Percentiles rank a stretch among this genome's conserved stretches.
phyloP scores from a whole-genome alignment of 2,888 invertebrate genomes.

The Sarcophaga variegata region DNA sequence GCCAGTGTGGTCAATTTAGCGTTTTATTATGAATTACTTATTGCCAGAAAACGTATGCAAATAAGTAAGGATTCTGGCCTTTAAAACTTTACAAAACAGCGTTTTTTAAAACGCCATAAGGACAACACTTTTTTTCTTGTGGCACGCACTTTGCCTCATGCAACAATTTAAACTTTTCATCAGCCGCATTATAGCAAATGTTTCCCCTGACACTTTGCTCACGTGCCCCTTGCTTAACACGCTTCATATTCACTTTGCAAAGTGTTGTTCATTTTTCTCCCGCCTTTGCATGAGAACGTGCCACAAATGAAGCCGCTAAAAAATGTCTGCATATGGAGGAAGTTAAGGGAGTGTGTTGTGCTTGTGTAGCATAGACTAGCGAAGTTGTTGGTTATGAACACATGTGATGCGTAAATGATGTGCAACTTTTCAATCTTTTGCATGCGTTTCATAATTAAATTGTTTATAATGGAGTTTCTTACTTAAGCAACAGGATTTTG shows the following conservation, averaged over 20 bases:
- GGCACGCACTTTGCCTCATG: not conserved
- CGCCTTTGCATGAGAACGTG: not conserved
- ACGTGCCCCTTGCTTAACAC: not conserved
- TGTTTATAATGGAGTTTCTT: conserved; percentile 47
- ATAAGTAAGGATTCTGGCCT: too few species aligned
- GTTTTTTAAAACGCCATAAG: not conserved
- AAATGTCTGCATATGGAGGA: not conserved
- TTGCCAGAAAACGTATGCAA: too few species aligned
- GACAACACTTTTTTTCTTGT: not conserved
- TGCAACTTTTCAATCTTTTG: conserved; percentile 43
- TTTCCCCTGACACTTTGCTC: not conserved
- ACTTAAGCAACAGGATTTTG: conserved; percentile 24
- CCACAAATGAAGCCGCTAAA: not conserved
- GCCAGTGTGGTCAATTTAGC: not conserved
- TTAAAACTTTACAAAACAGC: too few species aligned
- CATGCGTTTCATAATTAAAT: conserved; percentile 49
- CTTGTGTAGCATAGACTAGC: not conserved
- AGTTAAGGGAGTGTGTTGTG: too few species aligned
- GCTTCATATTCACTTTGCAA: conserved; percentile 14
- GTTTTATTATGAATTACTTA: not conserved
- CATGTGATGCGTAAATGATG: conserved; percentile 40
- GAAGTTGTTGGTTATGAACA: not conserved
- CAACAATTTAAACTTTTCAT: conserved; percentile 10
- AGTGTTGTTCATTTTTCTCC: not conserved
- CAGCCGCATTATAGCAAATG: conserved; percentile 17